Evolutionary conservation across 2,888 invertebrate species (phyloP).

Genomic region (Mythimna loreyi): DNA sequence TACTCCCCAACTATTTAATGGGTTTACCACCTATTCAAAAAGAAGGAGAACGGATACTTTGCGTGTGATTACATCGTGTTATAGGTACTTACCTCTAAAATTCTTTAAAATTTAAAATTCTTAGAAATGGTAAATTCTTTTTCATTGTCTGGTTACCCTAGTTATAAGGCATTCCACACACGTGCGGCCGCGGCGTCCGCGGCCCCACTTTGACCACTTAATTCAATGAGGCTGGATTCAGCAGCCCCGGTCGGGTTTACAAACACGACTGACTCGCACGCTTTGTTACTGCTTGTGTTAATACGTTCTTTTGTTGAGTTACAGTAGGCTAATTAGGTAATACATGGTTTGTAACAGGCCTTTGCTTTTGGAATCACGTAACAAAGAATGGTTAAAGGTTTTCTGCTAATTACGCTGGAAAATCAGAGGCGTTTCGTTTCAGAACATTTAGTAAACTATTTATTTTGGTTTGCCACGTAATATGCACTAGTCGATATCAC

Average conservation of each 20-base stretch:
- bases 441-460: background rate
- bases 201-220: slow-evolving; percentile 79
- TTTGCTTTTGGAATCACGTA: slow-evolving; percentile 37
- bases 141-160: slow-evolving; percentile 48
- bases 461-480: background rate
- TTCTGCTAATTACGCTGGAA: slow-evolving; percentile 22
- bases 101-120: slow-evolving; percentile 14
- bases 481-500: no score
- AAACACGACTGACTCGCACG: slow-evolving; percentile 68
- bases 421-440: background rate
- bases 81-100: no score
- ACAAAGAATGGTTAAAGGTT: slow-evolving; percentile 16
- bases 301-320: slow-evolving; percentile 61
- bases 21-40: no score
- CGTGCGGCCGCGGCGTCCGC: slow-evolving; percentile 72
- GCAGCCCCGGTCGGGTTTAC: slow-evolving; percentile 70
- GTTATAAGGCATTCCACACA: slow-evolving; percentile 74
- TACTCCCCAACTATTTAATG: no score
- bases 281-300: slow-evolving; percentile 65
- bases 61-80: no score
- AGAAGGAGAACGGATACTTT: no score
- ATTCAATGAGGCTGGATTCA: slow-evolving; percentile 79
- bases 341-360: slow-evolving; percentile 41
- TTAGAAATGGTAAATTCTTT: background rate
- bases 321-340: slow-evolving; percentile 54